Evolutionary conservation across 2,797 vertebrate genomes (phyloP).

Genomic region (Steatocranus sp.): DNA sequence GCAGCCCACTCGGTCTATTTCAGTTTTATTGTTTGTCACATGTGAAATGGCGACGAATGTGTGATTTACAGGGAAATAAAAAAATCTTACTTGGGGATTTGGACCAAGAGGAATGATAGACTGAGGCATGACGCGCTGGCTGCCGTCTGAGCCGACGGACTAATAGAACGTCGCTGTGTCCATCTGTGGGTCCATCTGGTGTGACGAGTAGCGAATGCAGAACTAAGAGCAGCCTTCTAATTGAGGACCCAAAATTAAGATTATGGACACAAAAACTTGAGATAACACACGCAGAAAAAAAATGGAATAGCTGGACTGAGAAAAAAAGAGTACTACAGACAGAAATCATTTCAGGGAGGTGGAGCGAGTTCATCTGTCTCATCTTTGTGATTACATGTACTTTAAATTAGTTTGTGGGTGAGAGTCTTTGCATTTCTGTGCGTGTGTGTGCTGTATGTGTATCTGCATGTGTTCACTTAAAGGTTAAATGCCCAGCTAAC

Average conservation of each 20-base stretch:
- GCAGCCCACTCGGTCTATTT: not conserved
- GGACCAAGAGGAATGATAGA: conserved; percentile 58
- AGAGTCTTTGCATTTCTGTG: not conserved
- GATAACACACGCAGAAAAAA: not conserved
- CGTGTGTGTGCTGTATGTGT: not conserved
- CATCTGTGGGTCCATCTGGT: conserved; percentile 80
- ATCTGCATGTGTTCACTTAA: not conserved
- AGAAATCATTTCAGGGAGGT: not conserved
- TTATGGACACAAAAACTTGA: conserved; percentile 7
- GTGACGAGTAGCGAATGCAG: conserved; percentile 27
- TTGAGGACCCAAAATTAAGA: conserved; percentile 36
- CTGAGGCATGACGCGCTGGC: conserved; percentile 54
- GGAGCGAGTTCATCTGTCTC: not conserved
- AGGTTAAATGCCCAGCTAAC: conserved; percentile 24
- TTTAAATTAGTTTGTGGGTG: not conserved
- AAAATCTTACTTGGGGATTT: conserved; percentile 57
- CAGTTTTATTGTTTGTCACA: conserved; percentile 42
- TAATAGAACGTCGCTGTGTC: conserved; percentile 62
- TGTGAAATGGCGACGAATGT: conserved; percentile 34
- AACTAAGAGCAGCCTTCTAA: conserved; percentile 33
- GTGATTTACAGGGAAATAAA: conserved; percentile 58
- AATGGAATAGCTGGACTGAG: not conserved
- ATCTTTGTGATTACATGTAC: not conserved
- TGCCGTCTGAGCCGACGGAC: conserved; percentile 52
- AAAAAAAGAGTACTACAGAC: not conserved